Evolutionary conservation across 2,888 invertebrate genomes (phyloP).

Genomic region (Chrysolina oricalcia): DNA sequence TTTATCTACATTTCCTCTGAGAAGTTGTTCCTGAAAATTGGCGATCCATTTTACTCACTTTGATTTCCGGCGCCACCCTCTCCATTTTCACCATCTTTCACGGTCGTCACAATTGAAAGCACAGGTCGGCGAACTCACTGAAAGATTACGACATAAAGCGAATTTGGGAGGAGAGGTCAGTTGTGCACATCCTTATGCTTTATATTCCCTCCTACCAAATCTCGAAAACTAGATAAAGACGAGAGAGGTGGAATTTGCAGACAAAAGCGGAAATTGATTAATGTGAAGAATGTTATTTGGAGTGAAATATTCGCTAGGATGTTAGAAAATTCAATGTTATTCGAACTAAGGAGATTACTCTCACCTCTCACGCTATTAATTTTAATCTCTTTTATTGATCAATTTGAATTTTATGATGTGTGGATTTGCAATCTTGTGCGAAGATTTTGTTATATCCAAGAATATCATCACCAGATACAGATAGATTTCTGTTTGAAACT

Average conservation of each 20-base stretch:
- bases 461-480: not conserved
- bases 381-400: not conserved
- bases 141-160: constrained; percentile 47
- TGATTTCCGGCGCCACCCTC: constrained; percentile 1
- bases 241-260: constrained; percentile 52
- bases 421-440: not conserved
- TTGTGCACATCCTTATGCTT: constrained; percentile 50
- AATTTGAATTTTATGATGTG: not conserved
- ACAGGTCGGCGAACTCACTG: constrained; percentile 21
- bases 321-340: not conserved
- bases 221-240: constrained; percentile 42
- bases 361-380: not conserved
- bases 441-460: not conserved
- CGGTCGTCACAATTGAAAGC: constrained; percentile 23
- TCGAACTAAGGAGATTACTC: not conserved
- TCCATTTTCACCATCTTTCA: constrained; percentile 23
- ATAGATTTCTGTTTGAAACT: no score
- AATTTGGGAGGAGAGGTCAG: constrained; percentile 50
- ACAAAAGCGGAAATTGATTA: constrained; percentile 18
- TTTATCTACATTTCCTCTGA: not conserved
- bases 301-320: not conserved
- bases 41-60: constrained; percentile 21
- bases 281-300: not conserved
- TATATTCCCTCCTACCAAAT: constrained; percentile 53
- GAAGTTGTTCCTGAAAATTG: not conserved